Evolutionary conservation across 2,797 vertebrate species (phyloP), one percentile per base, ranked within the genome.

Genomic region (Hemibagrus guttatus): DNA sequence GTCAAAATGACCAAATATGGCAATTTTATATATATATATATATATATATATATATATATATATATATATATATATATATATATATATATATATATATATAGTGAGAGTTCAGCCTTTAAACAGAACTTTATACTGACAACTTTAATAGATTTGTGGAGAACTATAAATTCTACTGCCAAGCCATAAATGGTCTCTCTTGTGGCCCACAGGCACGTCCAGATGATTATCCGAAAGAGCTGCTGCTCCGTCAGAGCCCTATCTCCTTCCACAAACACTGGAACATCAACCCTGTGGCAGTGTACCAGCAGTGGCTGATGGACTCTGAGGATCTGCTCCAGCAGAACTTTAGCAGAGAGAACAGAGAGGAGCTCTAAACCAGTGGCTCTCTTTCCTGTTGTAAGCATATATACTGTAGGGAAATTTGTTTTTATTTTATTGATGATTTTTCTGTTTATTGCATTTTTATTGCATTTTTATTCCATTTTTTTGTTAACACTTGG

Each of bases 191-290:
- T 81, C 0, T 86, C 17, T 28, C 0, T 87, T 87, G 68, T 88
- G 63, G 82, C 68, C 75, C 66, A 76, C 58, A 95, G 94, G 94
- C 94, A 0, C 89, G 93, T 74, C 94, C 94, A 0, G 93, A 95
- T 82, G 97, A 98, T 92, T 98, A 98, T 89, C 93, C 96, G 0
- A 92, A 94, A 85, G 93, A 92, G 46, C 93, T 96, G 84, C 93
- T 97, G 89, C 93, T 96, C 86, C 91, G 94, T 88, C 96, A 97
- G 71, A 93, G 95, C 64, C 96, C 97, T 9, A 88, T 98, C 72
- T 98, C 97, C 0, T 98, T 98, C 92, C 97, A 98, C 94, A 98
- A 98, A 89, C 96, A 98, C 92, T 98, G 97, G 97, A 97, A 97
- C 90, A 94, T 96, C 0, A 95, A 99, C 90, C 97, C 97, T 0